These are phyloP conservation scores for Bungarus multicinctus DNA, from an alignment of 2,113 vertebrate genomes.

Conservation along the genomic window DNA sequence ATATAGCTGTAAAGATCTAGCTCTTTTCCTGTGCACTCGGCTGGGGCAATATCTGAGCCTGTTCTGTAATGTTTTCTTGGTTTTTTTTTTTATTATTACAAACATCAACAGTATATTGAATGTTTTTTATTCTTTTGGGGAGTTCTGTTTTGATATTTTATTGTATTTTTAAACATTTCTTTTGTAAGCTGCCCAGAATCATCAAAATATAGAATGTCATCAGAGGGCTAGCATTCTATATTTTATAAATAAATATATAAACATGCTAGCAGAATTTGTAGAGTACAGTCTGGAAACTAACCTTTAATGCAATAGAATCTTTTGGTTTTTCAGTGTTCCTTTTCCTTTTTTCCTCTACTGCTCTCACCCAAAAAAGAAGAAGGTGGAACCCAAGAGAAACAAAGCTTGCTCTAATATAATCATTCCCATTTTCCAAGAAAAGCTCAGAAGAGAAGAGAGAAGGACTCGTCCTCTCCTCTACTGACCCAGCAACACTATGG, in stretches of 20 bases:
- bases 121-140: neutral
- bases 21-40: neutral
- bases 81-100: neutral
- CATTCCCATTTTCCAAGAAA: constrained; percentile 60
- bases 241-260: neutral
- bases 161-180: neutral
- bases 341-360: constrained; percentile 14
- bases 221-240: neutral
- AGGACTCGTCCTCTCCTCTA: constrained; percentile 70
- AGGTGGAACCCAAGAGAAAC: constrained; percentile 70
- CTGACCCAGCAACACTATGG: constrained; percentile 78
- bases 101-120: neutral
- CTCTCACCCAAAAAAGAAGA: constrained; percentile 33
- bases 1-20: neutral
- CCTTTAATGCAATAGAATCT: neutral
- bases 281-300: neutral
- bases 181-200: neutral
- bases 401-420: constrained; percentile 59
- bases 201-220: neutral
- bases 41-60: neutral
- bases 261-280: neutral
- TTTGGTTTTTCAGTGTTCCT: neutral
- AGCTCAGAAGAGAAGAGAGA: constrained; percentile 68
- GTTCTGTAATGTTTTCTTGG: neutral
- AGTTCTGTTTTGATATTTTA: neutral